Evolutionary conservation across 2,113 vertebrate genomes (phyloP).

Genomic region (Apteryx mantelli): DNA sequence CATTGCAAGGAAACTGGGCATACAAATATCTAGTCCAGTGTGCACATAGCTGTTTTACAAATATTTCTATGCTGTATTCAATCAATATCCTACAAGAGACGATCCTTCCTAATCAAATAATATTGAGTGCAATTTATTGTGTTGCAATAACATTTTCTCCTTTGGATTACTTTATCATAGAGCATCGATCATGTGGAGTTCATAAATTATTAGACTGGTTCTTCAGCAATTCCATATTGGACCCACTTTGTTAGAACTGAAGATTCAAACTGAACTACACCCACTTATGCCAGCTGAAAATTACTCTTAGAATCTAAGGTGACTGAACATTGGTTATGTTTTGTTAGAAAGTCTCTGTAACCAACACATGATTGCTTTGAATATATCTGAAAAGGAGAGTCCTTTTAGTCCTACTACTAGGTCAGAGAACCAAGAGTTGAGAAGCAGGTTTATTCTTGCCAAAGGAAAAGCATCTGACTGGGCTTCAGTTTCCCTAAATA

Average conservation of each 20-base stretch:
- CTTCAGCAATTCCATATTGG: background rate
- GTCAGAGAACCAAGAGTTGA: background rate
- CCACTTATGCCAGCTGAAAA: background rate
- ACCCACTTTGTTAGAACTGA: background rate
- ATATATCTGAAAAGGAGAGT: background rate
- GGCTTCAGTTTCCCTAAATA: background rate
- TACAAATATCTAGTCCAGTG: background rate
- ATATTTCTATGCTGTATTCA: background rate
- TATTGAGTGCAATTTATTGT: background rate
- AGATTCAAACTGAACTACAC: background rate
- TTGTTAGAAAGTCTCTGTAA: background rate
- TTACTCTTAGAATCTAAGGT: background rate
- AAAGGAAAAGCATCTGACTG: background rate
- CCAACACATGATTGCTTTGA: background rate
- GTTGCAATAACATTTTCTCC: background rate
- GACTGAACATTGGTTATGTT: background rate
- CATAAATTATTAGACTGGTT: background rate
- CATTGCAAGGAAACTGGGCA: background rate
- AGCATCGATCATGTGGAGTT: background rate
- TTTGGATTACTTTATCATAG: background rate
- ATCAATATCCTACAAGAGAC: background rate
- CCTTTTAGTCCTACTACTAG: background rate
- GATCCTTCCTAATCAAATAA: background rate
- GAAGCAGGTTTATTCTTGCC: background rate
- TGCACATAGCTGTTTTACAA: background rate